Conservation (phyloP, 2,797 vertebrate species). For the Synaphobranchus kaupii region DNA sequence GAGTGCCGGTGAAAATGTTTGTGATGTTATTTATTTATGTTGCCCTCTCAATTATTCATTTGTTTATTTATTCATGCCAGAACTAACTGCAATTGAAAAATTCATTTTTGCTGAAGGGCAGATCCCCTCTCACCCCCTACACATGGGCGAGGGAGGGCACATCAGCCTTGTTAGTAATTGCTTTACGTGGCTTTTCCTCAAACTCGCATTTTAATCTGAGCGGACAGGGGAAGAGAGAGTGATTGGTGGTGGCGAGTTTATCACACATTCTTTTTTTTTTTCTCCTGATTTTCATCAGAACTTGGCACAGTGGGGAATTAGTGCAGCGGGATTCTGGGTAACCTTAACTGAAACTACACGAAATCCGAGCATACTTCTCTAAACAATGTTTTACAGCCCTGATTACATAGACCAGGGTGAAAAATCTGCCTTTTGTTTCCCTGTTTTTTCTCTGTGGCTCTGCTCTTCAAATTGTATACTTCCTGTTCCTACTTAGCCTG, state of each 20-base stretch:
- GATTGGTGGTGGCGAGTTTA: conserved; percentile 39
- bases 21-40: conserved; percentile 88
- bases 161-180: conserved; percentile 74
- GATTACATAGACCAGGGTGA: conserved; percentile 32
- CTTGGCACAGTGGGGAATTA: conserved; percentile 30
- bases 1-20: conserved; percentile 78
- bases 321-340: conserved; percentile 39
- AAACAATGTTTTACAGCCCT: conserved; percentile 23
- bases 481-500: conserved; percentile 30
- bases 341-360: conserved; percentile 35
- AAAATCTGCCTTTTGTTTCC: conserved; percentile 38
- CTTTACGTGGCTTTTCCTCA: conserved; percentile 70
- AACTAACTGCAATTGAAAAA: conserved; percentile 84
- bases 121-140: conserved; percentile 61
- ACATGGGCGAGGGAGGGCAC: conserved; percentile 61
- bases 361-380: conserved; percentile 40
- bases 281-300: conserved; percentile 30
- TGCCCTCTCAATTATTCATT: conserved; percentile 84
- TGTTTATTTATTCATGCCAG: conserved; percentile 86
- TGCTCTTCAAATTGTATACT: conserved; percentile 49
- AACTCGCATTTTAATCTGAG: conserved; percentile 68
- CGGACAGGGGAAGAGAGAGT: conserved; percentile 54
- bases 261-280: conserved; percentile 35
- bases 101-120: conserved; percentile 84
- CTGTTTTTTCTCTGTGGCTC: conserved; percentile 53